phyloP scores from a whole-genome alignment of 2,797 vertebrate genomes.

The Lemur catta region DNA sequence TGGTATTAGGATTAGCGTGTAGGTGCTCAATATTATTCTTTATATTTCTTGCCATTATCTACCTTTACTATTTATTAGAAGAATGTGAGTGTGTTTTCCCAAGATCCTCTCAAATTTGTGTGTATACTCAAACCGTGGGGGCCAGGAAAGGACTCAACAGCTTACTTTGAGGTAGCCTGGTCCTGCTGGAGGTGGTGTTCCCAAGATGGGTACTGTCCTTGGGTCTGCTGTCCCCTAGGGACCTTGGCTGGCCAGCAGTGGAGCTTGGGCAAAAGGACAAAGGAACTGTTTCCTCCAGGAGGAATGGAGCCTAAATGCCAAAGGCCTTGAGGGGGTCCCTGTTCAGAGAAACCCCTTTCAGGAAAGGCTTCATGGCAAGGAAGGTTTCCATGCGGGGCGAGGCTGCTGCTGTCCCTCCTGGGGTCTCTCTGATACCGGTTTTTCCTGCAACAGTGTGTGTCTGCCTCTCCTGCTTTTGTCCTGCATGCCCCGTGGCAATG shows the following conservation, averaged over 20 bases:
- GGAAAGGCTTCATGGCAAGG: neutral
- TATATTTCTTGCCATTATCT: neutral
- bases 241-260: neutral
- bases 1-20: neutral
- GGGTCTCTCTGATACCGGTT: neutral
- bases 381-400: neutral
- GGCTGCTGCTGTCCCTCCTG: neutral
- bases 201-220: neutral
- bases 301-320: neutral
- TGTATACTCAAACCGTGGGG: neutral
- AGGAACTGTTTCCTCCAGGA: neutral
- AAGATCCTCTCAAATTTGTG: neutral
- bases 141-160: too few relatives aligned
- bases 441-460: neutral
- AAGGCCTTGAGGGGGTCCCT: neutral
- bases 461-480: neutral
- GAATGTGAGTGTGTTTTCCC: neutral
- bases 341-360: neutral
- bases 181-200: neutral
- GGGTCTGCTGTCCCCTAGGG: neutral
- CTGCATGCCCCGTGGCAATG: fast-evolving
- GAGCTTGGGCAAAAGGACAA: neutral
- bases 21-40: neutral
- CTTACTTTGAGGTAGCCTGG: neutral
- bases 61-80: neutral